Percentiles rank a stretch among this genome's conserved stretches.
Conservation (phyloP, 2,113 vertebrate genomes). For the Lipophrys pholis region DNA sequence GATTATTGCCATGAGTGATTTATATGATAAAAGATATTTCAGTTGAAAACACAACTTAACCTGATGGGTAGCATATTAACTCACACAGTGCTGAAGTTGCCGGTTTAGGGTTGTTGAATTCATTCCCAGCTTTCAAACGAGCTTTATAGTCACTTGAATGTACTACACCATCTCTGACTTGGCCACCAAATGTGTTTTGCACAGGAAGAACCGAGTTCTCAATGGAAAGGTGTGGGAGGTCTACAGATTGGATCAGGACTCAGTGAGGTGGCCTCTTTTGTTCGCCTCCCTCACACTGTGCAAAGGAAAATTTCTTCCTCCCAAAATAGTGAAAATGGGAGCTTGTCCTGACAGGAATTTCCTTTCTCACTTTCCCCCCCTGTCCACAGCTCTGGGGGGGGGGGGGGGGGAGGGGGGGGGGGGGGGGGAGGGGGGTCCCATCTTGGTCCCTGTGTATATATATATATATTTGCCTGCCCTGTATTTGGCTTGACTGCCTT, state of each 20-base stretch:
- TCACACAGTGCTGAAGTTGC: too few relatives aligned
- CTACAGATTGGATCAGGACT: background rate
- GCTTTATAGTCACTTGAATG: background rate
- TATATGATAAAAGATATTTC: too few relatives aligned
- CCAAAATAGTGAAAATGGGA: conserved; percentile 69
- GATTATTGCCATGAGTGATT: too few relatives aligned
- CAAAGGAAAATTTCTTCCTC: conserved; percentile 67
- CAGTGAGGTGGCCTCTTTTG: background rate
- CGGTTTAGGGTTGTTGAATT: too few relatives aligned
- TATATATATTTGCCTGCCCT: conserved; percentile 8
- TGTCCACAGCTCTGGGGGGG: conserved; percentile 8
- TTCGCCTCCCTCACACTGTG: conserved; percentile 15
- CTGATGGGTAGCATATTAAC: too few relatives aligned
- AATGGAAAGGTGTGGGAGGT: conserved; percentile 14
- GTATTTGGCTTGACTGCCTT: conserved; percentile 12
- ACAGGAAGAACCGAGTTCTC: background rate
- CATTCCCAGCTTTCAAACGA: too few relatives aligned
- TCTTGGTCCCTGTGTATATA: conserved; percentile 16
- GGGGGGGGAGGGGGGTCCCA: background rate
- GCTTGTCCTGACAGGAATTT: conserved; percentile 69
- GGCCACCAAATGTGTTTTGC: background rate
- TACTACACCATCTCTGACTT: background rate
- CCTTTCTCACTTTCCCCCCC: conserved; percentile 76
- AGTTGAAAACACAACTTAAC: too few relatives aligned
- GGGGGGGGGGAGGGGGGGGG: background rate